Conservation (phyloP, 1,140 invertebrate species). For the Periplaneta americana region DNA sequence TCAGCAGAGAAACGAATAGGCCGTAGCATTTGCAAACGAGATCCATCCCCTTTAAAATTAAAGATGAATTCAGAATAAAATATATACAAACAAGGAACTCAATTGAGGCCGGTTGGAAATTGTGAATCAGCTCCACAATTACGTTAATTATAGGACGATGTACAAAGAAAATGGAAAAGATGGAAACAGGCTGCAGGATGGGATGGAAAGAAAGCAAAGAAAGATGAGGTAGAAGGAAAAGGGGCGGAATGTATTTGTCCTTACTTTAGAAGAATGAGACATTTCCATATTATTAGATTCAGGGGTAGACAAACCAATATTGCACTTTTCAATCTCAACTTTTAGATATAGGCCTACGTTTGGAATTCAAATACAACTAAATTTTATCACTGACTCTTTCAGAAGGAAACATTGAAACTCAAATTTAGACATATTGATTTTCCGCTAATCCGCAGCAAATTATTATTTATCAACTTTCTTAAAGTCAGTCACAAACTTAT, state of each 20-base stretch:
- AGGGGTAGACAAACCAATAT: neutral
- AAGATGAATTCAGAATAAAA: neutral
- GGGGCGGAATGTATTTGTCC: neutral
- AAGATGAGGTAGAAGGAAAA: neutral
- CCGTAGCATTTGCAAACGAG: no score
- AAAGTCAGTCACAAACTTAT: no score
- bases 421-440: no score
- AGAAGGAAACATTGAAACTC: no score
- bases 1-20: no score
- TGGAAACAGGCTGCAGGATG: neutral
- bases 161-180: neutral
- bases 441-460: no score
- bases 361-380: no score
- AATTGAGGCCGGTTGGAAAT: neutral
- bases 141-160: neutral
- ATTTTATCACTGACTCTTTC: no score
- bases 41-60: neutral
- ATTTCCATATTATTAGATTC: neutral
- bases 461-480: no score
- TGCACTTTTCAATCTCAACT: no score
- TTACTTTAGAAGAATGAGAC: neutral
- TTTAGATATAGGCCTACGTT: no score
- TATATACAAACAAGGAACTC: neutral
- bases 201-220: neutral
- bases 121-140: neutral